Conservation (phyloP, 1,140 invertebrate species). For the Trichomalopsis sarcophagae region DNA sequence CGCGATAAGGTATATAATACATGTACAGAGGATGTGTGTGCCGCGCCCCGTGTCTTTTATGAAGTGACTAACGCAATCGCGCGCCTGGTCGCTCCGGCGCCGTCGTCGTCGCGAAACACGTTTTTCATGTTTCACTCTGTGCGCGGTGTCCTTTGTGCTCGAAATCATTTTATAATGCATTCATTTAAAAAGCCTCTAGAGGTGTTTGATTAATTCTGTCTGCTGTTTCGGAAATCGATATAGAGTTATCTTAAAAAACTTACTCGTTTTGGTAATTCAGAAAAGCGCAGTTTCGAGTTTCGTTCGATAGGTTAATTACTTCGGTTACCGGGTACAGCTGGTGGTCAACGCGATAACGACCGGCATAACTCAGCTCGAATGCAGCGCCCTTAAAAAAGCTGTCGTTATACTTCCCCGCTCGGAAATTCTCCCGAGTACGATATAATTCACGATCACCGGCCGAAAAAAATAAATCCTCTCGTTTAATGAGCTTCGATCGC, state of each 20-base stretch:
- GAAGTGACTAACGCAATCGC: conserved; percentile 30
- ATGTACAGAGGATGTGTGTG: neutral
- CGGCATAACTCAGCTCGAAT: no score
- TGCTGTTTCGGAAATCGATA: no score
- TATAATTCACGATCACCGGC: neutral
- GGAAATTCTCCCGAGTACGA: no score
- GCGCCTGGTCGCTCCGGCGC: neutral
- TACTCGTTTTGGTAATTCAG: no score
- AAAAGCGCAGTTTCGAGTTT: no score
- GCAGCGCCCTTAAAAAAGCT: no score
- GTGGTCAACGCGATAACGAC: no score
- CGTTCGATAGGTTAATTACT: no score
- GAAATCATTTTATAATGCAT: conserved; percentile 41
- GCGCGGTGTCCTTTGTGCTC: neutral
- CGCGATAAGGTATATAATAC: neutral
- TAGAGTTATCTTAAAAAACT: no score
- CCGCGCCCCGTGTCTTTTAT: conserved; percentile 16
- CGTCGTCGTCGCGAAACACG: conserved; percentile 45
- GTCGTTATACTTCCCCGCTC: no score
- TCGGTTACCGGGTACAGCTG: no score
- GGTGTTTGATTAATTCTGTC: no score
- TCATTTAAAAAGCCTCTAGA: conserved; percentile 14
- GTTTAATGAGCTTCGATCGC: neutral
- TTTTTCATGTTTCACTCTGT: conserved; percentile 28
- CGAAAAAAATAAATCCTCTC: neutral